Evolutionary conservation across 2,113 vertebrate species (phyloP), one percentile per base, ranked within the genome.

Genomic region (Syngnathus scovelli): DNA sequence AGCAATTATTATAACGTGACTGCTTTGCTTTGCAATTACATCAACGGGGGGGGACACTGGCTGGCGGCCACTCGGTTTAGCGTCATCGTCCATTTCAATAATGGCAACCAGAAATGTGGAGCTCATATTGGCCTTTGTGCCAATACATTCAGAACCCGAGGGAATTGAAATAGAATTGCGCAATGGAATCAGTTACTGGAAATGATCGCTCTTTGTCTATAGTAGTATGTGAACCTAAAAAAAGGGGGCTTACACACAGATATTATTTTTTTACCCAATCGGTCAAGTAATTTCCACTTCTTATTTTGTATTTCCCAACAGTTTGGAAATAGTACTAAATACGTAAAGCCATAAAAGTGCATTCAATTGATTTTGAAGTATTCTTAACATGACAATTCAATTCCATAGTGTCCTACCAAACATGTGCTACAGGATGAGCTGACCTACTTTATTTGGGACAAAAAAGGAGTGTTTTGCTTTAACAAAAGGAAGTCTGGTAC

Each of bases 391-490:
- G 59, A 61, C 18, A 39, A 9, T 39, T 10, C 38, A 41, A 27
- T 55, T 64, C 23, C 23, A 8, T 16, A 63, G 70, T 55, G 41
- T 69, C 56, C 49, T 36, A 64, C 54, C 46, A 1, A 61, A 41
- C 66, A 68, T 67, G 66, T 66, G 67, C 61, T 66, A 36, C 66
- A 76, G 61, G 66, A 36, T 63, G 74, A 61, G 51, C 49, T 74
- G 2, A 71, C 66, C 58, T 70, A 74, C 76, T 77, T 74, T 37
- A 58, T 58, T 43, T 67, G 71, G 77, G 55, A 60, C 52, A 38
- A 69, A 67, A 69, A 69, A 60, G 6, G n/a, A 52, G 44, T 38
- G 7, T 68, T 15, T n/a, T 27, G 60, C n/a, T n/a, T 61, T 27
- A 64, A 71, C 61, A 52, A 75, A 49, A 68, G 64, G 36, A 58